phyloP scores from a whole-genome alignment of 2,113 vertebrate species.

The Todiramphus saurophagus region DNA sequence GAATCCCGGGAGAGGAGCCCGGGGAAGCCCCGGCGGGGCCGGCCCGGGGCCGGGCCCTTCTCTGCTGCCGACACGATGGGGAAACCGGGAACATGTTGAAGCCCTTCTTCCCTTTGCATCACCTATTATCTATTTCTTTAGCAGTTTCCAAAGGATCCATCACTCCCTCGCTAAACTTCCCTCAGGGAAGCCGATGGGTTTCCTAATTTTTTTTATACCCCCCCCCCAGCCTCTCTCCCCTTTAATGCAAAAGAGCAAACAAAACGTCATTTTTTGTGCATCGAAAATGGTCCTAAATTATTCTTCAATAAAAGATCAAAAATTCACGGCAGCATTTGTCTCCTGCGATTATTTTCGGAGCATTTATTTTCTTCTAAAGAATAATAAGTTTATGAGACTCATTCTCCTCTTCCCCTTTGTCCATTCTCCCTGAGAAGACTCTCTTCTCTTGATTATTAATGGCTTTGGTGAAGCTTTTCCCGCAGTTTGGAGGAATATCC shows the following conservation, averaged over 20 bases:
- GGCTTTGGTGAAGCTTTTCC: conserved; percentile 29
- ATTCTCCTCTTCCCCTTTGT: background rate
- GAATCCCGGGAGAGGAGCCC: background rate
- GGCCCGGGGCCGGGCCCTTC: too few relatives aligned
- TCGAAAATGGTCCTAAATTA: background rate
- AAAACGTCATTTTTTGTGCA: background rate
- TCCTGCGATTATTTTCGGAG: background rate
- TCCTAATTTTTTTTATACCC: too few relatives aligned
- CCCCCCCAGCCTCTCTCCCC: too few relatives aligned
- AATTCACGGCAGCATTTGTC: fast-evolving
- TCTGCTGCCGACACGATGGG: too few relatives aligned
- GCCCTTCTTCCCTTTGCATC: background rate
- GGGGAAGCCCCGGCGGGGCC: background rate
- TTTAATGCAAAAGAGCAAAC: background rate
- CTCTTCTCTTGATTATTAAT: conserved; percentile 22
- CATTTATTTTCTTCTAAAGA: background rate
- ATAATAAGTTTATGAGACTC: background rate
- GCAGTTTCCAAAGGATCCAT: background rate
- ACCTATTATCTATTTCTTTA: fast-evolving
- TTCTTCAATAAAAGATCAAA: background rate
- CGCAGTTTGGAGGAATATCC: conserved; percentile 16
- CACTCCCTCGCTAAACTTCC: background rate
- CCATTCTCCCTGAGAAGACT: background rate
- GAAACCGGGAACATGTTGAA: background rate
- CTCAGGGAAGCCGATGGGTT: fast-evolving